Evolutionary conservation across 2,113 vertebrate genomes (phyloP).

Genomic region (Dolichotis patagonum): DNA sequence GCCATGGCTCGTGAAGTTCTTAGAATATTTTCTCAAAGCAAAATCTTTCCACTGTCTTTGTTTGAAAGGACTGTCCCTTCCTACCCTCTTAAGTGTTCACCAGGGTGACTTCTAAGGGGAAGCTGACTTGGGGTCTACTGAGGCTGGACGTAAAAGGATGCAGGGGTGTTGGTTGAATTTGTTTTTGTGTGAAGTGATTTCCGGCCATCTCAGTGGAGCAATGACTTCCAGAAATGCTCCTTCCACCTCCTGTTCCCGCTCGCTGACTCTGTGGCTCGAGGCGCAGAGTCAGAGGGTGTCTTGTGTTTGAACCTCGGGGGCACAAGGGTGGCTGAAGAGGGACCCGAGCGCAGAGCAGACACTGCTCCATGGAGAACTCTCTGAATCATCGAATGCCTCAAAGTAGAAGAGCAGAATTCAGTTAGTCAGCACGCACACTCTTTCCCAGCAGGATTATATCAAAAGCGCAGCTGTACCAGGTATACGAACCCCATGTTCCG

Average conservation of each 20-base stretch:
- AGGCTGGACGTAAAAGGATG: neutral
- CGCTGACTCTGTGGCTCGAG: neutral
- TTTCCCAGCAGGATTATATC: neutral
- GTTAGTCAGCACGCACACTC: neutral
- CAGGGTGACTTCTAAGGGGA: neutral
- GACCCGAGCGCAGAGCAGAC: neutral
- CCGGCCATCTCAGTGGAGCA: neutral
- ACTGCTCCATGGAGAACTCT: neutral
- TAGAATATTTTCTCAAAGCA: neutral
- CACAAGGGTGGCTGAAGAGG: neutral
- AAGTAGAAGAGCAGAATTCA: neutral
- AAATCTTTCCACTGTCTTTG: neutral
- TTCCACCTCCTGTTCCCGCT: neutral
- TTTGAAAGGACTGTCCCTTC: neutral
- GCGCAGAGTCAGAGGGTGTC: neutral
- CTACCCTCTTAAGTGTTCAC: neutral
- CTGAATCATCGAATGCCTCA: neutral
- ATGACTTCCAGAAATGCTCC: neutral
- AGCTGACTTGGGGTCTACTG: neutral
- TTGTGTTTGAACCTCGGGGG: neutral
- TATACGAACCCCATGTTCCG: accelerated
- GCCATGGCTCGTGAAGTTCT: neutral
- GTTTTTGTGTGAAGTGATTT: neutral
- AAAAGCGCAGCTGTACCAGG: neutral
- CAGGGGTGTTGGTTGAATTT: neutral